Percentiles rank a stretch among this genome's conserved stretches.
phyloP scores from a whole-genome alignment of 2,113 vertebrate genomes.

The Tragulus kanchil region DNA sequence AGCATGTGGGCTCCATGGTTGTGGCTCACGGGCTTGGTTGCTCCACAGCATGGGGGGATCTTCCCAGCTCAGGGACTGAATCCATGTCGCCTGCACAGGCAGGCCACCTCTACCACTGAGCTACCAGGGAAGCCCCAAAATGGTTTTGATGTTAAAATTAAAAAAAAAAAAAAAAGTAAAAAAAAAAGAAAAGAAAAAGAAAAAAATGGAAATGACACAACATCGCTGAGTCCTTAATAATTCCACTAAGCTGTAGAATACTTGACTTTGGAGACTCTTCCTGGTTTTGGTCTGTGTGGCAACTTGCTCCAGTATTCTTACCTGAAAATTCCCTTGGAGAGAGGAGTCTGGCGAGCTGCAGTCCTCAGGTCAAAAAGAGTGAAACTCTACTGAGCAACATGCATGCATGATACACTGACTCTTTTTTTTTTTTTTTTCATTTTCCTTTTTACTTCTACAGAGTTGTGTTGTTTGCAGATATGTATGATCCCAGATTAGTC shows the following conservation, averaged over 20 bases:
- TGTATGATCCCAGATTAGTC: too few species aligned
- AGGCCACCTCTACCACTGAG: too few species aligned
- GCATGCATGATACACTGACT: background rate
- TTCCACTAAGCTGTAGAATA: background rate
- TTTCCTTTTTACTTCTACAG: too few species aligned
- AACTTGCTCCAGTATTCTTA: background rate
- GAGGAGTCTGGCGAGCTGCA: background rate
- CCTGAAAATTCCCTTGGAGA: background rate
- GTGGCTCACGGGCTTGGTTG: too few species aligned
- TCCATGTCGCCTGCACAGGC: too few species aligned
- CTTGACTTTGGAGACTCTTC: background rate
- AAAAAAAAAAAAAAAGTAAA: background rate
- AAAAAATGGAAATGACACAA: background rate
- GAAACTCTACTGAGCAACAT: too few species aligned
- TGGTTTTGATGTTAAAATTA: background rate
- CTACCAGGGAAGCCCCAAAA: background rate
- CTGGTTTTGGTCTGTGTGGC: background rate
- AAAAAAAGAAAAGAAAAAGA: background rate
- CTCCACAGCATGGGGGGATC: too few species aligned
- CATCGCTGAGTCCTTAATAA: background rate
- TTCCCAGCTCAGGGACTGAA: too few species aligned
- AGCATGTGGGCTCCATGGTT: too few species aligned
- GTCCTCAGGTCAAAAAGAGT: background rate
- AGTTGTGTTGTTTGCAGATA: too few species aligned
- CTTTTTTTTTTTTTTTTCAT: background rate